Evolutionary conservation across 2,888 invertebrate species (phyloP).

Genomic region (Drosophila diplacantha): DNA sequence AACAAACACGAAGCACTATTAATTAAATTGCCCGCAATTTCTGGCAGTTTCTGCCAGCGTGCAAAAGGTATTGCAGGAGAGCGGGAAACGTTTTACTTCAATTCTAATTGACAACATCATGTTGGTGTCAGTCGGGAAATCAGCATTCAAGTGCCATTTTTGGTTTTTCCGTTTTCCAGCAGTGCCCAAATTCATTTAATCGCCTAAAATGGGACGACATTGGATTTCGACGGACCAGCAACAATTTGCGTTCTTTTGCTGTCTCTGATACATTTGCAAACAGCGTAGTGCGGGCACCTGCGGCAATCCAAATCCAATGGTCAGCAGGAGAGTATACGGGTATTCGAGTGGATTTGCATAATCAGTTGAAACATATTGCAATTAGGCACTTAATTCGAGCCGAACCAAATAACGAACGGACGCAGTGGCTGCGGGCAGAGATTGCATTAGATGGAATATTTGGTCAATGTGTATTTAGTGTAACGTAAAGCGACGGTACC

Average conservation of each 20-base stretch:
- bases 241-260: slow-evolving; percentile 8
- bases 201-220: not conserved
- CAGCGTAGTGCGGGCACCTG: slow-evolving; percentile 11
- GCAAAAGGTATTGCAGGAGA: not conserved
- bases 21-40: slow-evolving; percentile 7
- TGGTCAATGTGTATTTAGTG: not conserved
- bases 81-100: slow-evolving; percentile 12
- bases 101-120: slow-evolving; percentile 21
- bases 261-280: not conserved
- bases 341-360: slow-evolving; percentile 26
- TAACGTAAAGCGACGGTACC: not conserved
- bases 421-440: not conserved
- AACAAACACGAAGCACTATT: slow-evolving; percentile 16
- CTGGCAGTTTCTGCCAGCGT: not conserved
- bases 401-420: slow-evolving; percentile 2
- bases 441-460: not conserved
- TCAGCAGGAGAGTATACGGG: not conserved
- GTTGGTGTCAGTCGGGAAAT: slow-evolving; percentile 1
- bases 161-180: not conserved
- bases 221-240: not conserved
- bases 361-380: slow-evolving; percentile 20
- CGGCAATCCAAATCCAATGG: slow-evolving; percentile 2
- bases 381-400: slow-evolving; percentile 22
- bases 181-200: not conserved
- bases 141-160: slow-evolving; percentile 2